Evolutionary conservation across 2,888 invertebrate genomes (phyloP).

Genomic region (Cheilosia impressa): DNA sequence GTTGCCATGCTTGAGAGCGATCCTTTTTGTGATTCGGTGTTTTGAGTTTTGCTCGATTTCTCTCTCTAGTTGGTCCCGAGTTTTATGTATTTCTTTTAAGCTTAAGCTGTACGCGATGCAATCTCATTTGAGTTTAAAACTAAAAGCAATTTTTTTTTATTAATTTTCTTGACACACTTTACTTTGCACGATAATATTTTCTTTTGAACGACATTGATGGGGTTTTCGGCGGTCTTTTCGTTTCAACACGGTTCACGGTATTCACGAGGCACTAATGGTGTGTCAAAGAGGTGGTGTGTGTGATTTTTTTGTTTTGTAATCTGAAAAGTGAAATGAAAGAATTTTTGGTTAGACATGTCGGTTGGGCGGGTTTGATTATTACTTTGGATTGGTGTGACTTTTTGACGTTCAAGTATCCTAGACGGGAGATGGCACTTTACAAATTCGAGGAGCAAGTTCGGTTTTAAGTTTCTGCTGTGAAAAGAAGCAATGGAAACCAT

Average conservation of each 20-base stretch:
- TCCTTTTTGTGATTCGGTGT: neutral
- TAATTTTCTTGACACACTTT: constrained; percentile 33
- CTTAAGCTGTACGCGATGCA: constrained; percentile 58
- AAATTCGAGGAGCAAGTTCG: too few species aligned
- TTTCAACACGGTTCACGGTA: constrained; percentile 17
- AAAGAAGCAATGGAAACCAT: too few species aligned
- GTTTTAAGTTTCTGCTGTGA: too few species aligned
- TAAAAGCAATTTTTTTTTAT: neutral
- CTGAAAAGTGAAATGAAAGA: constrained; percentile 65
- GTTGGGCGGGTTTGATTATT: neutral
- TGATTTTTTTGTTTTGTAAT: constrained; percentile 11
- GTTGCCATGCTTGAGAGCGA: constrained; percentile 79
- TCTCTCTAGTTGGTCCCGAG: constrained; percentile 1
- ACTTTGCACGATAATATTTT: constrained; percentile 77
- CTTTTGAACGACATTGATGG: constrained; percentile 81
- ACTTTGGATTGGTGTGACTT: constrained; percentile 48
- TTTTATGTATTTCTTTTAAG: constrained; percentile 25
- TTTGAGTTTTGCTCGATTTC: neutral
- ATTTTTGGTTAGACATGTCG: constrained; percentile 16
- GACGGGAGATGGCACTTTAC: too few species aligned
- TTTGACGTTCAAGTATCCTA: constrained; percentile 3
- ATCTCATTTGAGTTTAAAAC: constrained; percentile 60
- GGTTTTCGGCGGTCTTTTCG: constrained; percentile 30
- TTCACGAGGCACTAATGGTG: neutral
- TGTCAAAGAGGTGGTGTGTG: neutral